A percentile compares a stretch with the other conserved stretches of the same genome.
These are phyloP conservation scores for Eumaeus atala DNA, from an alignment of 1,140 invertebrate species.

Conservation along the genomic window DNA sequence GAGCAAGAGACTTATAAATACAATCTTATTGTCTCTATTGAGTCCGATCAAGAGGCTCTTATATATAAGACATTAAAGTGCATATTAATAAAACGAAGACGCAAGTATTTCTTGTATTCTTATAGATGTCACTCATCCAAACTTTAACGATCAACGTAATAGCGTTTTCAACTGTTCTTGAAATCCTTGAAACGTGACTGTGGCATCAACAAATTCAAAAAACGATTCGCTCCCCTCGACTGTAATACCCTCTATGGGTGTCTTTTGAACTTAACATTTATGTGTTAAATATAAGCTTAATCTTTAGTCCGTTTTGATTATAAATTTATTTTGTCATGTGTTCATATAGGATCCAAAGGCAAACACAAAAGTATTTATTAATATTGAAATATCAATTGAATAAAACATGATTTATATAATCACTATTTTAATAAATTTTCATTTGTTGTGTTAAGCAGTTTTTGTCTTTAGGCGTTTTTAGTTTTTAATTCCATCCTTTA, in stretches of 20 bases:
- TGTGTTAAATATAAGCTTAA: conserved; percentile 31
- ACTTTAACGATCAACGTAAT: conserved; percentile 71
- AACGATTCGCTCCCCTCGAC: conserved; percentile 54
- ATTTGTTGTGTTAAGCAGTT: no score
- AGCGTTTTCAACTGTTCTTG: conserved; percentile 68
- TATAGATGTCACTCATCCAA: conserved; percentile 70
- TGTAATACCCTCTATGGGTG: conserved; percentile 52
- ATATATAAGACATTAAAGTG: conserved; percentile 16
- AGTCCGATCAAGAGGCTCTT: conserved; percentile 18
- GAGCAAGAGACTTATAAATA: conserved; percentile 48
- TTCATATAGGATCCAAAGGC: neutral
- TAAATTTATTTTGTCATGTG: conserved; percentile 27
- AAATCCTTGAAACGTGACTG: conserved; percentile 70
- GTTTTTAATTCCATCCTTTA: no score
- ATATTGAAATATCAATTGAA: no score
- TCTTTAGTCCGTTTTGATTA: conserved; percentile 44
- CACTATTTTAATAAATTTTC: no score
- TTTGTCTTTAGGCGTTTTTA: no score
- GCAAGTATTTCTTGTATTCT: conserved; percentile 27
- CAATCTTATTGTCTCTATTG: conserved; percentile 29
- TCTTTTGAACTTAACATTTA: conserved; percentile 54
- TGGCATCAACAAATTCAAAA: conserved; percentile 65
- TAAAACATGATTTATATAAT: no score
- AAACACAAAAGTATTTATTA: no score
- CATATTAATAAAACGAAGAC: neutral